phyloP scores from a whole-genome alignment of 2,888 invertebrate genomes.

The Phyllotreta cruciferae region DNA sequence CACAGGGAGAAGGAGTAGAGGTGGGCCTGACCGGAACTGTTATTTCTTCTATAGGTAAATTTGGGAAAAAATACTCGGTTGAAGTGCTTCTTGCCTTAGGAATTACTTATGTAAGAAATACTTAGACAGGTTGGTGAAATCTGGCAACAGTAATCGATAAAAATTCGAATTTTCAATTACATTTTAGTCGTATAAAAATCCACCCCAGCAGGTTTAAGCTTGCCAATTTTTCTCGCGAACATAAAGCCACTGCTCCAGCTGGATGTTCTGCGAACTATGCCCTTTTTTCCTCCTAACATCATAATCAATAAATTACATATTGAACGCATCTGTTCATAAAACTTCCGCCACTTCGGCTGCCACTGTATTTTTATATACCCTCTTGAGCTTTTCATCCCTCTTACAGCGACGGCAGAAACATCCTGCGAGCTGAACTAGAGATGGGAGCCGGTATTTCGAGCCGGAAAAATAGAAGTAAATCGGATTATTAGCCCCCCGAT shows the following conservation, averaged over 20 bases:
- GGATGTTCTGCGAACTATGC: slow-evolving; percentile 31
- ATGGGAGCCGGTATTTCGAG: slow-evolving; percentile 11
- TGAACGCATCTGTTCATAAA: slow-evolving; percentile 39
- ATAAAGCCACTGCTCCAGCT: not conserved
- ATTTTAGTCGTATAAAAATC: too few species aligned
- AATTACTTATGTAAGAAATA: too few species aligned
- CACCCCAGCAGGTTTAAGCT: not conserved
- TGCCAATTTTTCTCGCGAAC: not conserved
- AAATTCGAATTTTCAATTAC: too few species aligned
- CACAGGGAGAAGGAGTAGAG: too few species aligned
- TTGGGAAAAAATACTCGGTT: too few species aligned
- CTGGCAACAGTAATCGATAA: too few species aligned
- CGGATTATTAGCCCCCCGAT: slow-evolving; percentile 38
- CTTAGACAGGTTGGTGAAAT: too few species aligned
- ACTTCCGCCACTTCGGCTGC: slow-evolving; percentile 30
- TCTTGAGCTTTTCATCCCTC: slow-evolving; percentile 38
- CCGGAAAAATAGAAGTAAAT: slow-evolving; percentile 15
- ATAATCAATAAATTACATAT: slow-evolving; percentile 37
- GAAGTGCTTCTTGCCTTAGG: too few species aligned
- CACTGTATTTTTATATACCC: slow-evolving; percentile 17
- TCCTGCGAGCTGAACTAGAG: slow-evolving; percentile 28
- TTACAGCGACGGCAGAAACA: slow-evolving; percentile 29
- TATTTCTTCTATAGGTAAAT: too few species aligned
- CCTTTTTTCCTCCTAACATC: slow-evolving; percentile 26
- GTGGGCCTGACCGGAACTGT: too few species aligned